Evolutionary conservation across 1,140 invertebrate genomes (phyloP).

Genomic region (Atopsyche davidsoni): DNA sequence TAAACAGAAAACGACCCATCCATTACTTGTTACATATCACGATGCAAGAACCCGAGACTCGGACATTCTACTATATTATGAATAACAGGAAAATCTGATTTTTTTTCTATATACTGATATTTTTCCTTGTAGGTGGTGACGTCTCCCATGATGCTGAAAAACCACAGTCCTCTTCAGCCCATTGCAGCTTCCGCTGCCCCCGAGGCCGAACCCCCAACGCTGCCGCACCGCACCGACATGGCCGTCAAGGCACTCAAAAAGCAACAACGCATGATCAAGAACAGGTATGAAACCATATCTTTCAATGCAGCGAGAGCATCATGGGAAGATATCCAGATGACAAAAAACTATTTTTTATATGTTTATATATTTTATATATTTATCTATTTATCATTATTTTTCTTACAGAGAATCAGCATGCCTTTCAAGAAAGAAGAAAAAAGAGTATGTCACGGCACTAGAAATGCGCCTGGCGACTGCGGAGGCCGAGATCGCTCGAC

Average conservation of each 20-base stretch:
- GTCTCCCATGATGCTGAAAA: constrained; percentile 15
- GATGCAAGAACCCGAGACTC: too few relatives aligned
- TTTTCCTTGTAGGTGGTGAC: background rate
- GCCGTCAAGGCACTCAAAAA: constrained; percentile 64
- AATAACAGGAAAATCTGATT: too few relatives aligned
- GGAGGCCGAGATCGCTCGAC: constrained; percentile 63
- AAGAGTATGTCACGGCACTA: constrained; percentile 77
- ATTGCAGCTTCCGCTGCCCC: constrained; percentile 5
- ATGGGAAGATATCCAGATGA: background rate
- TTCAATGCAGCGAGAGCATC: background rate
- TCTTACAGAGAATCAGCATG: constrained; percentile 73
- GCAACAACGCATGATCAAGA: constrained; percentile 88
- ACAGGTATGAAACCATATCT: too few relatives aligned
- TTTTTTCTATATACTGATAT: too few relatives aligned
- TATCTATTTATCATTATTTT: constrained; percentile 36
- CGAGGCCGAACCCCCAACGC: background rate
- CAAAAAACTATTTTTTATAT: too few relatives aligned
- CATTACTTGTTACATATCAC: too few relatives aligned
- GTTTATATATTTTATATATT: too few relatives aligned
- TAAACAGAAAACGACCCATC: too few relatives aligned
- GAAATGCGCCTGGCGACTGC: constrained; percentile 67
- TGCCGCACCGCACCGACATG: constrained; percentile 15
- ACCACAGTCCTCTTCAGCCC: constrained; percentile 12
- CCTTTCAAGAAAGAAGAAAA: constrained; percentile 85
- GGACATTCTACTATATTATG: too few relatives aligned